These are phyloP conservation scores for Clinocottus analis DNA, from an alignment of 2,113 vertebrate species.

Conservation along the genomic window DNA sequence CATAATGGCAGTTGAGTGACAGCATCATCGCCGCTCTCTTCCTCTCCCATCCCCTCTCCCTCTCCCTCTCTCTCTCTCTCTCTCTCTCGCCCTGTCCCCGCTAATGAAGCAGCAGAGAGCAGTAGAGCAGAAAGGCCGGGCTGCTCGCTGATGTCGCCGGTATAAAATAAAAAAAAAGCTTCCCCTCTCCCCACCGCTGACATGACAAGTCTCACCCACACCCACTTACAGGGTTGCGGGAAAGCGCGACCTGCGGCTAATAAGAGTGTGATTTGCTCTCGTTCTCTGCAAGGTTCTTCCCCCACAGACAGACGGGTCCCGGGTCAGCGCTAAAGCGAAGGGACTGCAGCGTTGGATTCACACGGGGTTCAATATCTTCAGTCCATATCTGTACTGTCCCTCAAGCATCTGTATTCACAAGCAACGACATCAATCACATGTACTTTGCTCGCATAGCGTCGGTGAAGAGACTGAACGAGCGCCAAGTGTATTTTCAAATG, in stretches of 20 bases:
- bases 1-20: slow-evolving; percentile 62
- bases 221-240: slow-evolving; percentile 19
- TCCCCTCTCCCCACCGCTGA: slow-evolving; percentile 36
- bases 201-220: slow-evolving; percentile 39
- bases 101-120: slow-evolving; percentile 61
- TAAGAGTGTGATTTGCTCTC: slow-evolving; percentile 34
- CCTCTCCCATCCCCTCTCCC: neutral
- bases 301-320: slow-evolving; percentile 14
- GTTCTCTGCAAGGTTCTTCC: neutral
- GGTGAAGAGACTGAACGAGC: no score
- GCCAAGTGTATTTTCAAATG: no score
- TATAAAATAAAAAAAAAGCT: slow-evolving; percentile 20
- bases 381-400: neutral
- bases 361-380: neutral
- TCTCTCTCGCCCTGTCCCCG: slow-evolving; percentile 28
- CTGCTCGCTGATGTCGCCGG: slow-evolving; percentile 40
- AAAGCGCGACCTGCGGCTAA: slow-evolving; percentile 14
- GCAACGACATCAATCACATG: neutral
- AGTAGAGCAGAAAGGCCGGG: slow-evolving; percentile 56
- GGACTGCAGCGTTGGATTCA: slow-evolving; percentile 1
- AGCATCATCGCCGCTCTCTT: slow-evolving; percentile 32
- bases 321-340: neutral
- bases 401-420: neutral
- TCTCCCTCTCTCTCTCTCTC: slow-evolving; percentile 38
- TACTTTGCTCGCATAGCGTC: no score